Conservation (phyloP, 2,113 vertebrate species). For the Scomber japonicus region DNA sequence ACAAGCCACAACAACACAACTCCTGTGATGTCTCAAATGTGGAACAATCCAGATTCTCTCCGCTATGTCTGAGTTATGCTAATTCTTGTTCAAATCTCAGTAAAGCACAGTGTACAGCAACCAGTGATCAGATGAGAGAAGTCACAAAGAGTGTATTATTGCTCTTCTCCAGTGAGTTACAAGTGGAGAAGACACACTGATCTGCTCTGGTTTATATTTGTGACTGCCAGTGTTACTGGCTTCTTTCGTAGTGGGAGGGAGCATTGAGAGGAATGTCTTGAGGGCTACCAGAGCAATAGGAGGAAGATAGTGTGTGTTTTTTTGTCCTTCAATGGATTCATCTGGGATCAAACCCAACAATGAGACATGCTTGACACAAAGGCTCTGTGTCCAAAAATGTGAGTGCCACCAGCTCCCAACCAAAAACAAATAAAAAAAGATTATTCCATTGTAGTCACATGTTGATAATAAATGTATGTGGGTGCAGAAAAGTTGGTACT, state of each 20-base stretch:
- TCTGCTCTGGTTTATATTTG: conserved; percentile 23
- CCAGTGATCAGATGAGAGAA: conserved; percentile 20
- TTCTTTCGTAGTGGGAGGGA: background rate
- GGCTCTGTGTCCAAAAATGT: background rate
- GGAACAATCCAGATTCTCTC: conserved; percentile 66
- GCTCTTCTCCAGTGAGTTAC: background rate
- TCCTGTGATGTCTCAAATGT: conserved; percentile 59
- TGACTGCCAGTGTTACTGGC: background rate
- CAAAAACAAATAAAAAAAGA: background rate
- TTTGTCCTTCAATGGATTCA: background rate
- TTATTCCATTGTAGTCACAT: too few species aligned
- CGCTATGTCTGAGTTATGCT: conserved; percentile 46
- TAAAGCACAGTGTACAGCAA: conserved; percentile 8
- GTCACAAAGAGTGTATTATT: conserved; percentile 26
- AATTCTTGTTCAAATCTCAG: conserved; percentile 34
- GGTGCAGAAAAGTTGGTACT: too few species aligned
- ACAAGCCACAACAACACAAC: conserved; percentile 51
- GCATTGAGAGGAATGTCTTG: background rate
- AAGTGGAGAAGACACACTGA: conserved; percentile 14
- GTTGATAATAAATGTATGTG: too few species aligned
- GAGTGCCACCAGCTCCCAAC: background rate
- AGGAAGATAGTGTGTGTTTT: background rate
- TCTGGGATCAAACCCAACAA: background rate
- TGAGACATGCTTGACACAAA: background rate
- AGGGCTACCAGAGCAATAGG: background rate